Evolutionary conservation across 2,797 vertebrate species (phyloP).

Genomic region (Alcedo quadribrachys): DNA sequence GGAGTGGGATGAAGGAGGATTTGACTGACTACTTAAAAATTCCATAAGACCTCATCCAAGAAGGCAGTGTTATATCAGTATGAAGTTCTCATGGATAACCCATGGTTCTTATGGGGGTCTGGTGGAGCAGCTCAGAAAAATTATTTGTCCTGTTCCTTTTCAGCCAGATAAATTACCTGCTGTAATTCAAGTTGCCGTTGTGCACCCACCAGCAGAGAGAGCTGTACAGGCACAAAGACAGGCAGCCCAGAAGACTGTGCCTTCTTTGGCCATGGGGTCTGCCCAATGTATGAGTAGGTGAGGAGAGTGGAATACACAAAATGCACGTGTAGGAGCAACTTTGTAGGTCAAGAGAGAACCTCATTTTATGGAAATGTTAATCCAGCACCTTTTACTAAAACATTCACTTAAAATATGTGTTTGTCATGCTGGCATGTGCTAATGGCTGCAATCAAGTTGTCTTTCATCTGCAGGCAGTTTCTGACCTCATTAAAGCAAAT

Average conservation of each 20-base stretch:
- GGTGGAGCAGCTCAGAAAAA: background rate
- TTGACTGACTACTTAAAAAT: background rate
- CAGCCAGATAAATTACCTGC: background rate
- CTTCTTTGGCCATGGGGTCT: accelerated
- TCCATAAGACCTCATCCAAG: background rate
- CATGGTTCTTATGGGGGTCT: accelerated
- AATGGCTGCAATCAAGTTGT: slow-evolving; percentile 54
- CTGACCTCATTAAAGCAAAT: slow-evolving; percentile 49
- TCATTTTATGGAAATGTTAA: background rate
- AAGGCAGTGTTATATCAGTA: background rate
- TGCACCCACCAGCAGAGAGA: background rate
- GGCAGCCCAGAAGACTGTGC: background rate
- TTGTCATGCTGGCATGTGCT: slow-evolving; percentile 23
- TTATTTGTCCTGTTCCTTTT: background rate
- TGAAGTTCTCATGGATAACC: background rate
- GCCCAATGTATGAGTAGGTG: background rate
- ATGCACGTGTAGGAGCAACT: background rate
- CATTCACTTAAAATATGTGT: slow-evolving; percentile 6
- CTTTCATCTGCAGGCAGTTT: slow-evolving; percentile 12
- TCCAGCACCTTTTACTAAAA: slow-evolving; percentile 38
- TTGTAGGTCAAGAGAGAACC: slow-evolving; percentile 6
- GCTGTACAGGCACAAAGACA: background rate
- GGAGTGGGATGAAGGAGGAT: background rate
- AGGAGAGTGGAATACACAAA: background rate
- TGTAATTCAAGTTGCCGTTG: background rate